Conservation (phyloP, 2,113 vertebrate species). For the Labeo rohita region DNA sequence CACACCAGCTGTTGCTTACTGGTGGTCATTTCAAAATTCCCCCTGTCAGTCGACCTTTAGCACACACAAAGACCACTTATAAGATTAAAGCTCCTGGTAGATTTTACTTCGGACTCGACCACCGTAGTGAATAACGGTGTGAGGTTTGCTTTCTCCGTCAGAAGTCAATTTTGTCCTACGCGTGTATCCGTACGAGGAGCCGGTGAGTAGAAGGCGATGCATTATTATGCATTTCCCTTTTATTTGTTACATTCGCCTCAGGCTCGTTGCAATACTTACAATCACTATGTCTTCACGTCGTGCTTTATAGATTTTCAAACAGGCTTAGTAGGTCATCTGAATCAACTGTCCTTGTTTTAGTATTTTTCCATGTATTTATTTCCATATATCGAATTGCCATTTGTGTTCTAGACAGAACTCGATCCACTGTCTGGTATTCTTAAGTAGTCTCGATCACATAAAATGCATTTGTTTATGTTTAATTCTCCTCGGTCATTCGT, state of each 20-base stretch:
- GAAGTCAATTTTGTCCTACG: slow-evolving; percentile 42
- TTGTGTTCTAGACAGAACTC: background rate
- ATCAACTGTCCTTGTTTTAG: background rate
- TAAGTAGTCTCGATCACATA: background rate
- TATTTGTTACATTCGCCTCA: background rate
- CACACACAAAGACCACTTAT: background rate
- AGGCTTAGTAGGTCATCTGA: background rate
- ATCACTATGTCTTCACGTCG: background rate
- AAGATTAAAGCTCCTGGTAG: background rate
- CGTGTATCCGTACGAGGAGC: slow-evolving; percentile 38
- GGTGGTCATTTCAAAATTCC: background rate
- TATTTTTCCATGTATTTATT: background rate
- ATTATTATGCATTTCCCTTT: background rate
- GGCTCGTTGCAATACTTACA: background rate
- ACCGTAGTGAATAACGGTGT: background rate
- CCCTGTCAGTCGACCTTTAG: slow-evolving; percentile 14
- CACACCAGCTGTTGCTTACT: too few relatives aligned
- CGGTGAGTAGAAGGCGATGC: slow-evolving; percentile 19
- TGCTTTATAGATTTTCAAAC: background rate
- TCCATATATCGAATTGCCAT: background rate
- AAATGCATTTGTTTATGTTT: background rate
- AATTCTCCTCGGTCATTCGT: background rate
- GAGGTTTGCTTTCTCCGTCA: background rate
- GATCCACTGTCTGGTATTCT: background rate
- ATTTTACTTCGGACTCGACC: background rate